A percentile compares a stretch with the other conserved stretches of the same genome.
Conservation (phyloP, 2,797 vertebrate genomes). For the Natrix natrix region DNA sequence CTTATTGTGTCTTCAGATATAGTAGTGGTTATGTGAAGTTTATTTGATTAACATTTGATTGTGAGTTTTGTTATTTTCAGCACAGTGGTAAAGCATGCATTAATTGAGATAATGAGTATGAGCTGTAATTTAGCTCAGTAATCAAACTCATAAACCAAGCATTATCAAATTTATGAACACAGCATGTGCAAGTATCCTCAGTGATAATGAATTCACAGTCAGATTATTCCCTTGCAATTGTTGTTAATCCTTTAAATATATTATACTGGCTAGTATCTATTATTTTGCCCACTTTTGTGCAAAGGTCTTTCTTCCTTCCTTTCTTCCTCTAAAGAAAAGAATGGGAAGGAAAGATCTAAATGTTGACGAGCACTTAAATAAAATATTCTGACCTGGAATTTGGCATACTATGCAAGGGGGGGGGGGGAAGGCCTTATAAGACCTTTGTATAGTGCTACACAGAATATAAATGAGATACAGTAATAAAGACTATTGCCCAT, state of each 20-base stretch:
- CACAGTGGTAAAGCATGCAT: conserved; percentile 41
- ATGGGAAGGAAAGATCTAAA: neutral
- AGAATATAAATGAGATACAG: neutral
- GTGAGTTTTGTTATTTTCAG: conserved; percentile 51
- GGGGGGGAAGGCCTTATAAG: neutral
- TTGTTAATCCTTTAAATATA: conserved; percentile 44
- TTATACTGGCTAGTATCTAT: conserved; percentile 30
- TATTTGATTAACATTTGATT: conserved; percentile 37
- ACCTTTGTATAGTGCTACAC: neutral
- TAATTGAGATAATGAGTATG: conserved; percentile 58
- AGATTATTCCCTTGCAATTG: conserved; percentile 50
- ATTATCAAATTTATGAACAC: conserved; percentile 64
- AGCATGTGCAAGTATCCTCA: conserved; percentile 49
- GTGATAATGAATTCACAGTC: conserved; percentile 57
- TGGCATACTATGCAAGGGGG: neutral
- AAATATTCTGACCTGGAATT: neutral
- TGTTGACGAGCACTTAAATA: neutral
- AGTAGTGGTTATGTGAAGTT: neutral
- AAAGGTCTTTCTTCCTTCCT: neutral
- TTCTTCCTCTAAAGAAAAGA: neutral
- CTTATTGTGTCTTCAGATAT: conserved; percentile 3
- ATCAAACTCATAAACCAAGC: conserved; percentile 59
- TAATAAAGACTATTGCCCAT: neutral
- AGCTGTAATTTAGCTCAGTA: conserved; percentile 64
- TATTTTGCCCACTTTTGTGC: conserved; percentile 29